Base-by-base conservation (phyloP, 2,797 vertebrate species). In the Gouania willdenowi region DNA sequence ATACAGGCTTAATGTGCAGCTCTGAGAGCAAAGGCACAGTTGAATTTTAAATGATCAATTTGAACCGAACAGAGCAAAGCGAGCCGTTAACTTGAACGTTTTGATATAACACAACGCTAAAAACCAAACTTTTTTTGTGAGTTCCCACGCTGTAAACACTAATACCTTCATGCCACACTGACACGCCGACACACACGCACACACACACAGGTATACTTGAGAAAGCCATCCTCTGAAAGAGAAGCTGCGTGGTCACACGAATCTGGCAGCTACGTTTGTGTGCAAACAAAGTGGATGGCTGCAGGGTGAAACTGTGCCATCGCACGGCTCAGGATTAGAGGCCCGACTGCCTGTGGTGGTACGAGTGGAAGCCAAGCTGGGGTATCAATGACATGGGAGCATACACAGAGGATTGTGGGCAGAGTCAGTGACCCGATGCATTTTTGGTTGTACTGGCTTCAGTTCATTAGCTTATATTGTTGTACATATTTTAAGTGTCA, bases 301-400 rank as follows among this genome's bases (percentile, higher is more conserved):
- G 55, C 64, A 37, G 83, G 87, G 79, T 74, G 78, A 75, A 79
- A 85, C 79, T 70, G 78, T 82, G 79, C 78, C 70, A 75, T 71
- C 14, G 58, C 9, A 41, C 33, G 25, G 71, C 74, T 80, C 61
- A 34, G 75, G 78, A 87, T 82, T 75, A 82, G 73, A 83, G 79
- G 63, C 65, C 15, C 1, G 10, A 59, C 71, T 77, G 75, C 77
- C 75, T 46, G 65, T 70, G 72, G 82, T 77, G 49, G 65, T 74
- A 50, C 58, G 22, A 66, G 57, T 18, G 19, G 56, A n/a, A 75
- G 77, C 77, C 81, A 82, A 77, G 60, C 41, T 8, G 52, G 55
- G 66, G 75, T 84, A 87, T 88, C 83, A 5, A 50, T 87, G 62
- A 78, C 85, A 84, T 50, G 42, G 52, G 71, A 74, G 57, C 70